These are phyloP conservation scores for Climacteris rufus DNA, from an alignment of 2,113 vertebrate species.

Conservation along the genomic window DNA sequence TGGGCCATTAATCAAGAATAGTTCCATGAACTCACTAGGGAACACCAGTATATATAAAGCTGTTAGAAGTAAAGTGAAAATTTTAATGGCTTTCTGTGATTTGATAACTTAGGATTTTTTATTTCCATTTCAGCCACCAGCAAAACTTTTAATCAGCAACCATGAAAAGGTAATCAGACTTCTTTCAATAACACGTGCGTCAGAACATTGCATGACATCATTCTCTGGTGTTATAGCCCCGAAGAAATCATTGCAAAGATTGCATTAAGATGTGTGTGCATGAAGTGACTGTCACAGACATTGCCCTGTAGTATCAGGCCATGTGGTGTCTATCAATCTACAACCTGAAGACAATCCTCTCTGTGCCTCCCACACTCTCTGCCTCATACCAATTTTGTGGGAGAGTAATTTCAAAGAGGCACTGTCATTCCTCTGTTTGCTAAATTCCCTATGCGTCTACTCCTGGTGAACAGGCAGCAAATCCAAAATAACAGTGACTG, in stretches of 20 bases:
- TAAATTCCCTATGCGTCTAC: background rate
- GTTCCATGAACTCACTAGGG: background rate
- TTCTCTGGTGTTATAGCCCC: background rate
- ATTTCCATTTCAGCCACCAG: background rate
- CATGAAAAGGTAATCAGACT: background rate
- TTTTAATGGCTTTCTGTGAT: background rate
- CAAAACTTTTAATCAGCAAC: background rate
- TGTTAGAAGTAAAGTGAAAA: background rate
- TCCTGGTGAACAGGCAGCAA: background rate
- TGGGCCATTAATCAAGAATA: background rate
- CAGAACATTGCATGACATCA: background rate
- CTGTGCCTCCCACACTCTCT: background rate
- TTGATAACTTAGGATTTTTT: background rate
- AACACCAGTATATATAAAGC: background rate
- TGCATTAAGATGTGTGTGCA: background rate
- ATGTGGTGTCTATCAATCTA: slow-evolving; percentile 14
- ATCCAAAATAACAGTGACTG: background rate
- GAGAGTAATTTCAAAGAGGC: slow-evolving; percentile 7
- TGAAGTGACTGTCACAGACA: background rate
- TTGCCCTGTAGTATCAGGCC: background rate
- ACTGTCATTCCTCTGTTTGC: background rate
- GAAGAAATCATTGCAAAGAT: background rate
- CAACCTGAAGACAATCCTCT: background rate
- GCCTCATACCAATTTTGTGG: background rate
- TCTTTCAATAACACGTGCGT: background rate